Conservation (phyloP, 2,888 invertebrate genomes). For the Spodoptera picta region DNA sequence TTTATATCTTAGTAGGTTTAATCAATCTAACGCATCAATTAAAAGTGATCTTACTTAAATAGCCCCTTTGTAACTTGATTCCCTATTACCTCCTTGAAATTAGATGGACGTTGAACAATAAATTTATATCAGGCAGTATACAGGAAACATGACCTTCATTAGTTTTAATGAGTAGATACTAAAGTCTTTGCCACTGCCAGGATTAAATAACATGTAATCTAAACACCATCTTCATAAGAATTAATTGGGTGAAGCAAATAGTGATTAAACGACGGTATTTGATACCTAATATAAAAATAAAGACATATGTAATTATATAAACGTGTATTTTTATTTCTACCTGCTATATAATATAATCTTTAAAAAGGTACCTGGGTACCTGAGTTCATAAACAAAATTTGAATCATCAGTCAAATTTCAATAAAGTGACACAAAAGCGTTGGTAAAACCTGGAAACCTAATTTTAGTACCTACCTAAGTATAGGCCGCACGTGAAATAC, state of each 20-base stretch:
- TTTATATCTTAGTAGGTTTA: neutral
- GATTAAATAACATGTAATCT: slow-evolving; percentile 23
- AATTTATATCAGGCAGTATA: slow-evolving; percentile 27
- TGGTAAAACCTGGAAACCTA: neutral
- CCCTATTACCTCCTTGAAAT: slow-evolving; percentile 22
- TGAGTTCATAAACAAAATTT: no score
- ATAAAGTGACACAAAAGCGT: neutral
- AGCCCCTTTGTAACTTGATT: slow-evolving; percentile 26
- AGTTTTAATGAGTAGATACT: slow-evolving; percentile 10
- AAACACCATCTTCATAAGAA: neutral
- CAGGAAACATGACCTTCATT: slow-evolving; percentile 14
- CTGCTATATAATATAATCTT: no score
- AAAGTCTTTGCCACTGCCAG: no score
- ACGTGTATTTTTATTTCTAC: no score
- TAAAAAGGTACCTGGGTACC: no score
- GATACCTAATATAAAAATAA: no score
- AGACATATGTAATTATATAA: no score
- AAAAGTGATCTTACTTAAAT: neutral
- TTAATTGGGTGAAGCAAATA: neutral
- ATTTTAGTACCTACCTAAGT: no score
- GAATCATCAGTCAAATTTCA: no score
- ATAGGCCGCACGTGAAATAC: slow-evolving; percentile 1
- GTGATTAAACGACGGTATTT: no score
- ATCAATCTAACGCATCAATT: slow-evolving; percentile 13
- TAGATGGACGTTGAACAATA: slow-evolving; percentile 9